Base-by-base conservation (phyloP, 2,888 invertebrate genomes). In the Cordilura impudica region DNA sequence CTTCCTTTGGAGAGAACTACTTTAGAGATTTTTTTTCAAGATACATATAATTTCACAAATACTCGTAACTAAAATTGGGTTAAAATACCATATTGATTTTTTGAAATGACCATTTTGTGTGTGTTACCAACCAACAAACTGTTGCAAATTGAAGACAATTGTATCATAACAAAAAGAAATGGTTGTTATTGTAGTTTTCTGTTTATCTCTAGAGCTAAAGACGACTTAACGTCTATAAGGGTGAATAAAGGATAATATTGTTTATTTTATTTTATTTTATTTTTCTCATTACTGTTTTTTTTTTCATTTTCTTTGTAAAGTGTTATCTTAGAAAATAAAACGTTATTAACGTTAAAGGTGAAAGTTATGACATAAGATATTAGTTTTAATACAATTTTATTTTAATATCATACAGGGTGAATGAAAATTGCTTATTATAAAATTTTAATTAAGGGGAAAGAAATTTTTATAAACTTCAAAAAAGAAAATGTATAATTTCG, bases 1-100 rank as follows among this genome's bases (percentile, higher is more conserved):
- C 49, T 45, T 12, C 19, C 61, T 47, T 49, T 54, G 39, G 54
- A 18, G 39, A 26, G 23, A 67, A 53, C 35, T 49, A 72, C 72
- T 72, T 47, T 54, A 49, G 3, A 4, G 58, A 58, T 39, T 58
- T 73, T 4, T 39, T 39, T n/a, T n/a, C n/a, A n/a, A n/a, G n/a
- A n/a, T n/a, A n/a, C 12, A 26, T 26, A 26, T 26, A 3, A 26
- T 26, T 26, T 12, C 26, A 39, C 47, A 47, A 47, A 23, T n/a
- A n/a, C n/a, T n/a, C n/a, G n/a, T n/a, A n/a, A n/a, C n/a, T n/a
- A 51, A 14, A 51, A 51, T 23, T 47, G 19, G 14, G 23, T 21
- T 23, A 51, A 23, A 51, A 51, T n/a, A 39, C 35, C 12, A 26
- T 69, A 69, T 75, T 63, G 69, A 69, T 75, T 75, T 67, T 35